phyloP scores from a whole-genome alignment of 2,888 invertebrate species.

The Hermaeophaga mercurialis region DNA sequence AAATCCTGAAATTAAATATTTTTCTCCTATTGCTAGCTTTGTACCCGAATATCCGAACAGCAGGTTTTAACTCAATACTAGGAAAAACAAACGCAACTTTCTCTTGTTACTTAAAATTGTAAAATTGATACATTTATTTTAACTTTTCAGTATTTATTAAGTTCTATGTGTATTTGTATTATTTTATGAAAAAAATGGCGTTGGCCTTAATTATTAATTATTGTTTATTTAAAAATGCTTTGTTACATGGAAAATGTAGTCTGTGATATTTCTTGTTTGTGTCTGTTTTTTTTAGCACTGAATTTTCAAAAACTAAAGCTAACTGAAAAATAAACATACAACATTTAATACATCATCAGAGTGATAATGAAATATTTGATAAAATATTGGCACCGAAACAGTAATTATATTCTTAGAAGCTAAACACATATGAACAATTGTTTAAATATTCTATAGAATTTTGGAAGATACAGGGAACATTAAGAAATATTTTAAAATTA shows the following conservation, averaged over 20 bases:
- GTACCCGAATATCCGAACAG: constrained; percentile 54
- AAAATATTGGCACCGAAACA: constrained; percentile 39
- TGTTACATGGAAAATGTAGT: no score
- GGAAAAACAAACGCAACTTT: constrained; percentile 20
- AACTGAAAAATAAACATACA: constrained; percentile 9
- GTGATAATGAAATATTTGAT: constrained; percentile 11
- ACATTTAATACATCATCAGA: constrained; percentile 18
- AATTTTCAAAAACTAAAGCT: constrained; percentile 19
- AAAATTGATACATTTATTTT: no score
- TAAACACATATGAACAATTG: constrained; percentile 37
- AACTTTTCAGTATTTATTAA: no score
- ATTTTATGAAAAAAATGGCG: no score
- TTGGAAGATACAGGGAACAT: constrained; percentile 40
- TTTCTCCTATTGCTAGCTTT: constrained; percentile 39
- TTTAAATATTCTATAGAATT: constrained; percentile 26
- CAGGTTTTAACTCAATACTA: constrained; percentile 19
- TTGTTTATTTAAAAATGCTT: no score
- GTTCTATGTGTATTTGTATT: no score
- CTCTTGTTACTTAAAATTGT: not conserved
- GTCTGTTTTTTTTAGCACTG: no score
- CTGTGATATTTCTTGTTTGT: constrained; percentile 7
- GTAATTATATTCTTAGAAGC: constrained; percentile 35
- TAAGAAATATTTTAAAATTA: constrained; percentile 35
- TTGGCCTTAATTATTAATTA: no score
- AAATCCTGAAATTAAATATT: constrained; percentile 28